Percentiles rank a stretch among this genome's conserved stretches.
Evolutionary conservation across 1,140 invertebrate species (phyloP).

Genomic region (Atta cephalotes): DNA sequence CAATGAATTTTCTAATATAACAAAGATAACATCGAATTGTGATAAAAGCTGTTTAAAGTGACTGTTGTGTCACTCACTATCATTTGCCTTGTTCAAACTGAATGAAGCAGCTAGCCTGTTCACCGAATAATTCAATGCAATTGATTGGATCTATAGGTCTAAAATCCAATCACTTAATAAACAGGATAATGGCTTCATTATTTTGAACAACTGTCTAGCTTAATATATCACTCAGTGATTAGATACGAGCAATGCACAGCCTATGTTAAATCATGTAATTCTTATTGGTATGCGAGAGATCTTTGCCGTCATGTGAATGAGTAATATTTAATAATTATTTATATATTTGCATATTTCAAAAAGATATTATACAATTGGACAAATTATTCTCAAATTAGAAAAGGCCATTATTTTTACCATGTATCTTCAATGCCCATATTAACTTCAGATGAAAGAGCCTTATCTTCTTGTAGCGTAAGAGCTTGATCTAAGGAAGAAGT

Average conservation of each 20-base stretch:
- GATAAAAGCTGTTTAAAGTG: not conserved
- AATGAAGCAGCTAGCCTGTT: too few species aligned
- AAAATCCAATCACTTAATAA: too few species aligned
- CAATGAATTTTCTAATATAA: not conserved
- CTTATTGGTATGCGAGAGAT: not conserved
- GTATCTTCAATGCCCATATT: constrained; percentile 85
- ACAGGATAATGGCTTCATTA: too few species aligned
- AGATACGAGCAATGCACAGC: not conserved
- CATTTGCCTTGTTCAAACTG: too few species aligned
- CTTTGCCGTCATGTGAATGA: not conserved
- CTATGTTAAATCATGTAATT: not conserved
- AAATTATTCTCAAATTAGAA: constrained; percentile 2
- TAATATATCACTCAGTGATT: not conserved
- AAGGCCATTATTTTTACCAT: constrained; percentile 75
- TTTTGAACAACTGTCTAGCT: not conserved
- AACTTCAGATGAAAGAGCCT: constrained; percentile 76
- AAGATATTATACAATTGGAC: not conserved
- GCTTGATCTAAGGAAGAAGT: constrained; percentile 83
- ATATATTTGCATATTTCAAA: not conserved
- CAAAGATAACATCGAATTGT: not conserved
- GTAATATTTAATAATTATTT: not conserved
- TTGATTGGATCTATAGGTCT: too few species aligned
- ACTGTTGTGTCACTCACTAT: too few species aligned
- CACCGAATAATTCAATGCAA: too few species aligned
- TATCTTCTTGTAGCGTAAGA: constrained; percentile 83